A percentile compares a stretch with the other conserved stretches of the same genome.
These are phyloP conservation scores for Diarsia mendica DNA, from an alignment of 2,888 invertebrate genomes.

Conservation along the genomic window DNA sequence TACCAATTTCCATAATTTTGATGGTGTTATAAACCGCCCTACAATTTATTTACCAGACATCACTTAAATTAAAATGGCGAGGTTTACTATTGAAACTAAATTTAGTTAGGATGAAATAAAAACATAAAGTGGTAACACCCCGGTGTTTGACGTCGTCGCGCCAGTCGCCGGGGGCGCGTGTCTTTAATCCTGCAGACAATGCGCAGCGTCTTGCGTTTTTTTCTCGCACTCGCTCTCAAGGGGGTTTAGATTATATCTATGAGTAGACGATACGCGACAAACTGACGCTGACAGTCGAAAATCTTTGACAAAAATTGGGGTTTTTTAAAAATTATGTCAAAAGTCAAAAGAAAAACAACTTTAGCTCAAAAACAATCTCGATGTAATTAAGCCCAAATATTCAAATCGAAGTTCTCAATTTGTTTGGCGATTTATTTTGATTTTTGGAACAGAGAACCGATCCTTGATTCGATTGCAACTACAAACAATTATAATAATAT, in stretches of 20 bases:
- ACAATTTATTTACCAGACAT: neutral
- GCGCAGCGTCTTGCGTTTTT: slow-evolving; percentile 57
- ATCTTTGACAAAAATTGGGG: neutral
- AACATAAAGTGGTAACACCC: slow-evolving; percentile 39
- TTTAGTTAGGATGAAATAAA: slow-evolving; percentile 24
- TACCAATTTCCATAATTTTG: slow-evolving; percentile 33
- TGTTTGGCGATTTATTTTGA: neutral
- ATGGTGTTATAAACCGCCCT: neutral
- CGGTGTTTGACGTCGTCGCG: slow-evolving; percentile 26
- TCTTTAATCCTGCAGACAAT: slow-evolving; percentile 71
- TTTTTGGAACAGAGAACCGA: neutral
- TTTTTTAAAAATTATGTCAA: neutral
- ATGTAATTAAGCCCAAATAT: neutral
- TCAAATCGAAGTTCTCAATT: neutral
- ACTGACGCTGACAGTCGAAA: neutral
- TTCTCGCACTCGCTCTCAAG: slow-evolving; percentile 62
- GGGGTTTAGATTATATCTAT: slow-evolving; percentile 57
- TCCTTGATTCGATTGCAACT: neutral
- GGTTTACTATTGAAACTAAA: slow-evolving; percentile 2
- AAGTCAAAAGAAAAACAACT: neutral
- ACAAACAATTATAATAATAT: neutral
- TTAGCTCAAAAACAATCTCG: neutral
- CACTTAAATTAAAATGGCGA: neutral
- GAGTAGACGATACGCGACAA: slow-evolving; percentile 32
- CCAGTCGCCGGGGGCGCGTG: slow-evolving; percentile 71